Base-by-base conservation (phyloP, 2,888 invertebrate species). In the Hecatera dysodea region DNA sequence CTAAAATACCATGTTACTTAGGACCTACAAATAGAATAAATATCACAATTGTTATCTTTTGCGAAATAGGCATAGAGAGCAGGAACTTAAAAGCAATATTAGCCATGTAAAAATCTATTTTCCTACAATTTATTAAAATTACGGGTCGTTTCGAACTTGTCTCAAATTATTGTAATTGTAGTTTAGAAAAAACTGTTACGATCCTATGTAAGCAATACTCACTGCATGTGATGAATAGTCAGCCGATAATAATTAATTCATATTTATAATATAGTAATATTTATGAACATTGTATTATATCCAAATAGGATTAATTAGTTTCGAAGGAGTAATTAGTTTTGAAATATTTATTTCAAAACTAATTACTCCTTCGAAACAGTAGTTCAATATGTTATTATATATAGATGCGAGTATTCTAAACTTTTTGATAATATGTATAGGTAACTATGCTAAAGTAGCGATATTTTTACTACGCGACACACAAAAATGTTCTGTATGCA, bases 121-220 rank as follows among this genome's bases (percentile, higher is more conserved):
- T 55, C 29, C 17, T 75, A 53, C 36, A 33, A 24, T 71, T 46
- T 48, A 67, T 39, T 75, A 39, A 39, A 55, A 42, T 50, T 44
- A 76, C 48, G 68, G 42, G 69, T 75, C n/a, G n/a, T 19, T 55
- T 48, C 27, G 46, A 53, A 46, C 19, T 55, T 75, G 33, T 75
- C 55, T 67, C 46, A 72, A 72, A 55, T 67, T 48, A 48, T 48
- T 75, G 46, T 75, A 42, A 19, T 71, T 75, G 17, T 42, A 56
- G 15, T 48, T 68, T 42, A 67, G 53, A 56, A 56, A 24, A 55
- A 33, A 50, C 15, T 56, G 17, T 42, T 42, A 56, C 48, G 11
- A 48, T 55, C n/a, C 7, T 29, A 19, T 29, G n/a, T 39, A 24
- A 17, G 36, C 12, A 59, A 77, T n/a, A 59, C 57, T 39, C 29